Base-by-base conservation (phyloP, 2,888 invertebrate species). In the Meganola albula region DNA sequence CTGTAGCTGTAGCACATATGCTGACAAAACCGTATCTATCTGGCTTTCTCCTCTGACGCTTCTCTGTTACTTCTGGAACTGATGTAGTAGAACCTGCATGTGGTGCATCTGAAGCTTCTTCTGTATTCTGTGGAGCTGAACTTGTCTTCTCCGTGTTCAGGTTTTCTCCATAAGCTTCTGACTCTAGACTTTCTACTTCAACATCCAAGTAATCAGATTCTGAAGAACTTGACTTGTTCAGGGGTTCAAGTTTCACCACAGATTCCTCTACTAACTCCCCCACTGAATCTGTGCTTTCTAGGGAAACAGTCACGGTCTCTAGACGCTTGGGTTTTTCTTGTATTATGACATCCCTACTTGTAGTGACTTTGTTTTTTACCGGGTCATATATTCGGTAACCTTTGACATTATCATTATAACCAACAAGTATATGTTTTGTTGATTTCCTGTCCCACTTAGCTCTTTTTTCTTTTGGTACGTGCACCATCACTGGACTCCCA, bases 401-500 rank as follows among this genome's bases (percentile, higher is more conserved):
- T 27, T 39, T 42, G 7, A 44, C 32, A 21, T 43, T 31, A 27
- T 48, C 36, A 11, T 46, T 36, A 37, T 48, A 58, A 16, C 52
- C 54, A 2, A 52, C 36, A 29, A 52, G 34, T 11, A 48, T 45
- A 36, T 29, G 27, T 25, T 45, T 37, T 33, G 35, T 36, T 12
- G 48, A 34, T 13, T 55, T 53, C 31, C 22, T 50, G 30, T 49
- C 48, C 53, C 49, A 51, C 24, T 53, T 50, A 13, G 34, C 12
- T 29, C 50, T 27, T 12, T 44, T 49, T 38, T 49, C 22, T 37
- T 52, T 43, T 3, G 43, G 36, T 3, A 49, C 25, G 37, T 46
- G 46, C n/a, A 40, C 39, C 47, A 47, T 46, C 4, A 44, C 26
- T 24, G 34, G 33, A 24, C 47, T 50, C 18, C 46, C 42, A 12